A percentile compares a stretch with the other conserved stretches of the same genome.
Conservation (phyloP, 2,888 invertebrate genomes). For the Kryphioiulus occultus region DNA sequence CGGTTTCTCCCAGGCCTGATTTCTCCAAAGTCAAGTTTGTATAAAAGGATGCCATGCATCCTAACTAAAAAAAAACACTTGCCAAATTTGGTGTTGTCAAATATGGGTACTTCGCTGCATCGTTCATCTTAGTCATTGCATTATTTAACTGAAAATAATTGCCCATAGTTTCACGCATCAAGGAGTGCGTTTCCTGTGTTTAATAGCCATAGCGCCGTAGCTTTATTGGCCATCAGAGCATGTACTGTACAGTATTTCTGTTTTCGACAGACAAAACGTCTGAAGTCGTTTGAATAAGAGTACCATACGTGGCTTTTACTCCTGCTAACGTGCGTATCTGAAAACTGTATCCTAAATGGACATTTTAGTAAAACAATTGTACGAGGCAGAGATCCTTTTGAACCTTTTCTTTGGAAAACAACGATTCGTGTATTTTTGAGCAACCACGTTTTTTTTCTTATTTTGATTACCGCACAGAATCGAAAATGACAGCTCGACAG, state of each 20-base stretch:
- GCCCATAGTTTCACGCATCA: neutral
- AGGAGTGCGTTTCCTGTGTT: neutral
- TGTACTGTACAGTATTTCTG: neutral
- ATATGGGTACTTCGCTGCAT: neutral
- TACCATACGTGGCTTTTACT: neutral
- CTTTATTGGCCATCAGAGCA: conserved; percentile 5
- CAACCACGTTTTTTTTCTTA: too few relatives aligned
- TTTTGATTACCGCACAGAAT: too few relatives aligned
- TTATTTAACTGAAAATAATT: neutral
- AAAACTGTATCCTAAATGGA: neutral
- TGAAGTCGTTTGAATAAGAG: neutral
- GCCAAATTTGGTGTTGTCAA: neutral
- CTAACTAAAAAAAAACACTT: neutral
- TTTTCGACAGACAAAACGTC: neutral
- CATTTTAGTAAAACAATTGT: too few relatives aligned
- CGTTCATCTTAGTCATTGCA: neutral
- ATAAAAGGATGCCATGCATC: neutral
- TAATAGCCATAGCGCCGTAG: neutral
- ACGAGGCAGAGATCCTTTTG: neutral
- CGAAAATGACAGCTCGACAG: too few relatives aligned
- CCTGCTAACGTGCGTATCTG: neutral
- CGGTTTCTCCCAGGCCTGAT: neutral
- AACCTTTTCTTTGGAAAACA: neutral
- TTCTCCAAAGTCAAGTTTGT: neutral
- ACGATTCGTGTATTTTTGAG: neutral